Conservation (phyloP, 2,113 vertebrate species). For the Ictidomys tridecemlineatus region DNA sequence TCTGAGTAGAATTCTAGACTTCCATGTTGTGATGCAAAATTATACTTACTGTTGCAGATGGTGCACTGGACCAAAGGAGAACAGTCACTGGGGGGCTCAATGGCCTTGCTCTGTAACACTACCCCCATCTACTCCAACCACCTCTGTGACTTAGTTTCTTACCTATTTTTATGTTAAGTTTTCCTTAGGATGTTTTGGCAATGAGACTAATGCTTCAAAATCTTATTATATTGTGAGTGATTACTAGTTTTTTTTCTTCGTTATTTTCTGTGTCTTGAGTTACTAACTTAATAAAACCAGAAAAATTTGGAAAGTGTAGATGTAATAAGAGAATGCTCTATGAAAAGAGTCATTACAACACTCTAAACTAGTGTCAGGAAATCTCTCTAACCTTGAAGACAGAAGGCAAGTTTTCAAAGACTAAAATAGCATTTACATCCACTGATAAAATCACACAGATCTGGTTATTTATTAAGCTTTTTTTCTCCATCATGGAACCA, state of each 20-base stretch:
- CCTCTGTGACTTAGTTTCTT: not conserved
- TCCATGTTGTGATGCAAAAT: not conserved
- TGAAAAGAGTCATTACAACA: not conserved
- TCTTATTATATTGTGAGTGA: not conserved
- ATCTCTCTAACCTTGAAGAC: not conserved
- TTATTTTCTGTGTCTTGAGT: conserved; percentile 28
- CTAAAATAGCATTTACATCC: conserved; percentile 3
- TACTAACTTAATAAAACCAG: not conserved
- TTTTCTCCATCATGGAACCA: conserved; percentile 19
- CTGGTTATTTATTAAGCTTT: not conserved
- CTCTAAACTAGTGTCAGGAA: not conserved
- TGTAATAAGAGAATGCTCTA: not conserved
- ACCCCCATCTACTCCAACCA: not conserved
- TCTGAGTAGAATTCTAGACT: not conserved
- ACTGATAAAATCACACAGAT: conserved; percentile 25
- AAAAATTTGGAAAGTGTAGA: not conserved
- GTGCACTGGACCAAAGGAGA: not conserved
- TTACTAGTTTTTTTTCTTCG: not conserved
- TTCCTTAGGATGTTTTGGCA: not conserved
- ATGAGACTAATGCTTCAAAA: conserved; percentile 3
- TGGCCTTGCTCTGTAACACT: not conserved
- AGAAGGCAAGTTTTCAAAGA: not conserved
- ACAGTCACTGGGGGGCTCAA: not conserved
- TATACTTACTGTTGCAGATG: not conserved
- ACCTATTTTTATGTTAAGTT: not conserved